Conservation (phyloP, 2,888 invertebrate genomes). For the Chesias legatella region DNA sequence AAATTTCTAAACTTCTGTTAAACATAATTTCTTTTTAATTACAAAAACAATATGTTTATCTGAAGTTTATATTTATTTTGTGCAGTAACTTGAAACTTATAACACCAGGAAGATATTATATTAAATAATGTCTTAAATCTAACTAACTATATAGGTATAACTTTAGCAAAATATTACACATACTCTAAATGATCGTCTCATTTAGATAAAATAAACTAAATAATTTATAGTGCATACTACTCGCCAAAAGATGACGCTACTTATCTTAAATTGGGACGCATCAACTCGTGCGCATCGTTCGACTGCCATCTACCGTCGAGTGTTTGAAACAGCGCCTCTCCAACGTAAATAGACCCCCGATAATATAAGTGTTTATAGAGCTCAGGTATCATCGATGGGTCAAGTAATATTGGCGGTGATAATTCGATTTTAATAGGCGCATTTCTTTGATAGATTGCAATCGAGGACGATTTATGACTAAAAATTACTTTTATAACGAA, state of each 20-base stretch:
- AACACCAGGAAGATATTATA: too few relatives aligned
- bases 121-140: too few relatives aligned
- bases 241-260: constrained; percentile 60
- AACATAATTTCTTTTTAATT: too few relatives aligned
- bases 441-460: constrained; percentile 51
- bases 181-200: too few relatives aligned
- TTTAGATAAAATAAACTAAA: too few relatives aligned
- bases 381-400: constrained; percentile 21
- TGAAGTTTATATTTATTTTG: too few relatives aligned
- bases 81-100: too few relatives aligned
- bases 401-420: constrained; percentile 39
- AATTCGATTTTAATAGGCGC: constrained; percentile 71
- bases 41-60: too few relatives aligned
- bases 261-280: constrained; percentile 15
- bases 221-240: constrained; percentile 48
- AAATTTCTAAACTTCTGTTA: too few relatives aligned
- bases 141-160: too few relatives aligned
- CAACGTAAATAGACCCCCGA: constrained; percentile 38
- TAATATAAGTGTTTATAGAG: constrained; percentile 9
- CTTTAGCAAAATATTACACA: too few relatives aligned
- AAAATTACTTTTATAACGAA: constrained; percentile 62
- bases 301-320: constrained; percentile 40
- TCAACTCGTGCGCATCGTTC: constrained; percentile 46
- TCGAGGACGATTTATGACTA: constrained; percentile 44
- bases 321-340: constrained; percentile 15